Percentiles rank a stretch among this genome's conserved stretches.
Conservation (phyloP, 2,888 invertebrate genomes). For the Tinea semifulvella region DNA sequence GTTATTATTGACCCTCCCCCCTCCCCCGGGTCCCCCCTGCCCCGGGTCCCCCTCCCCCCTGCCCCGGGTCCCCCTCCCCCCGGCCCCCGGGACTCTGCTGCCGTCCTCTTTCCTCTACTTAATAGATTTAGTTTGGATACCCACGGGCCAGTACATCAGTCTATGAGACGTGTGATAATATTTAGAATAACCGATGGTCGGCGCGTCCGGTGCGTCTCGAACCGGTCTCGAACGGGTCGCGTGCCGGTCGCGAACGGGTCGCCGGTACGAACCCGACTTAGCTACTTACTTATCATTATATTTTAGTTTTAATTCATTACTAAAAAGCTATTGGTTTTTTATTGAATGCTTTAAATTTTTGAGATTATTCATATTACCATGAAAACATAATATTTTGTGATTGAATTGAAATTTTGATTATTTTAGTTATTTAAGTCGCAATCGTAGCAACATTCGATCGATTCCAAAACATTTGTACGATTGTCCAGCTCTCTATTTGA, state of each 20-base stretch:
- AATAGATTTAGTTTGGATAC: slow-evolving; percentile 44
- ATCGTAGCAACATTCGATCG: not conserved
- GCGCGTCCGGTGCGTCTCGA: too few species aligned
- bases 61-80: not conserved
- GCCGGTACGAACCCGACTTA: not conserved
- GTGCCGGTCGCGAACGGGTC: too few species aligned
- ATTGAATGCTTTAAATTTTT: slow-evolving; percentile 59
- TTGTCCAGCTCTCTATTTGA: not conserved
- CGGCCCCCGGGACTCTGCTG: slow-evolving; percentile 24
- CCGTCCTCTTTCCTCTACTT: slow-evolving; percentile 61
- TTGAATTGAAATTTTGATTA: not conserved
- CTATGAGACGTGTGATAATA: slow-evolving; percentile 63
- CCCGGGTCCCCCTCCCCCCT: not conserved
- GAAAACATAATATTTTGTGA: not conserved
- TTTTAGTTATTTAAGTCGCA: too few species aligned
- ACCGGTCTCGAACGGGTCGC: too few species aligned
- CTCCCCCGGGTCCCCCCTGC: not conserved
- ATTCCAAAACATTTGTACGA: not conserved
- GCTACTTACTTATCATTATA: not conserved
- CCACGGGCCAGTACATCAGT: slow-evolving; percentile 60
- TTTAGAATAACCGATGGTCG: slow-evolving; percentile 29
- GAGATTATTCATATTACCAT: slow-evolving; percentile 49
- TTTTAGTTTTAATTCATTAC: slow-evolving; percentile 4
- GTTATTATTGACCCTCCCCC: not conserved
- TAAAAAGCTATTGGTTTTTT: slow-evolving; percentile 26